phyloP scores from a whole-genome alignment of 2,113 vertebrate genomes.

The Oncorhynchus clarkii region DNA sequence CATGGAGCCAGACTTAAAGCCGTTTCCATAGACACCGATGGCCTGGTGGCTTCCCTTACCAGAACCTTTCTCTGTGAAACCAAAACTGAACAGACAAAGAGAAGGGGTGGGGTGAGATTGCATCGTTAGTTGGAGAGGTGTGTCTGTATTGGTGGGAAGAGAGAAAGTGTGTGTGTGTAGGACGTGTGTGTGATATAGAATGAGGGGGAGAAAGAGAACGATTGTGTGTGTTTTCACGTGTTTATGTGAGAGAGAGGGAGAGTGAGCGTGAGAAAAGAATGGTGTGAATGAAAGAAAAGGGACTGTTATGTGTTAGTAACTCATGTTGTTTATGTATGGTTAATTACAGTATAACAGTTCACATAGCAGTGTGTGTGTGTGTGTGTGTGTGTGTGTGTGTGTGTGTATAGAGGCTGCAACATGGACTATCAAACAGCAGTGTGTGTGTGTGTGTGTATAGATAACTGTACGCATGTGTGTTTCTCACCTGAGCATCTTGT shows the following conservation, averaged over 20 bases:
- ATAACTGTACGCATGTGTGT: background rate
- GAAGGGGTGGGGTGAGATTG: background rate
- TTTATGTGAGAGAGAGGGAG: background rate
- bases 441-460: too few species aligned
- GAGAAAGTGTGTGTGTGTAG: background rate
- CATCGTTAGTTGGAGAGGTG: background rate
- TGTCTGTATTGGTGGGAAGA: background rate
- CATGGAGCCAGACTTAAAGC: conserved; percentile 85
- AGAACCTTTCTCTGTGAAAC: conserved; percentile 78
- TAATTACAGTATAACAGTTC: too few species aligned
- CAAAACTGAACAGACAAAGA: conserved; percentile 69
- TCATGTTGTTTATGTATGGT: too few species aligned
- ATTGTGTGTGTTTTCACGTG: background rate
- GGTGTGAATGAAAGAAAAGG: too few species aligned
- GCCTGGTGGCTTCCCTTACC: conserved; percentile 67
- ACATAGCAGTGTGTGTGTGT: too few species aligned
- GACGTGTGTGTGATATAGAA: background rate
- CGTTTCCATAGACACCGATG: conserved; percentile 80
- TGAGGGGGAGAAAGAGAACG: background rate
- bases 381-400: too few species aligned
- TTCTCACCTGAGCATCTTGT: conserved; percentile 80
- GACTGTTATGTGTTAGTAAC: too few species aligned
- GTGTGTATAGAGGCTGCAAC: too few species aligned
- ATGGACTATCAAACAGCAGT: too few species aligned
- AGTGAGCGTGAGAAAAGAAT: too few species aligned